Base-by-base conservation (phyloP, 1,140 invertebrate genomes). In the Pectinophora gossypiella region DNA sequence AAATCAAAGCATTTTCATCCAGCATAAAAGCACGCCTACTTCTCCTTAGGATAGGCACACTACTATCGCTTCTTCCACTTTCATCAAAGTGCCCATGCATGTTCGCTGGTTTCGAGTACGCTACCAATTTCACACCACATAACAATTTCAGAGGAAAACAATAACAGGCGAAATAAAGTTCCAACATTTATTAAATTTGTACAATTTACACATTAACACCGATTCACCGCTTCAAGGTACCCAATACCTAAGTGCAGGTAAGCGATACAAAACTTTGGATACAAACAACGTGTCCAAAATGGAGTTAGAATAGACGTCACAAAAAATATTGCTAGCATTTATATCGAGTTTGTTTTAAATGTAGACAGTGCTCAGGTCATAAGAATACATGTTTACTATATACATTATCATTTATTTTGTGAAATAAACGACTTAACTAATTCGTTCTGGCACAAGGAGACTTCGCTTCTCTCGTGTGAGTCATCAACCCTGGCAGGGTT, bases 131-230 rank as follows among this genome's bases (percentile, higher is more conserved):
- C n/a, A n/a, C n/a, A n/a, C n/a, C n/a, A n/a, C n/a, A n/a, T n/a
- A n/a, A n/a, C n/a, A n/a, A n/a, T 12, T 27, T 27, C 12, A 27
- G 5, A 27, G 5, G 12, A 27, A 27, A 27, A 6, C 23, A 27
- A 27, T 27, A 27, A 27, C 5, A 27, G 5, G 5, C 5, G 5
- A 27, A 12, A 12, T 27, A 51, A 51, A 49, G 64, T 72, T 66
- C 59, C 72, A 82, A 82, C 79, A 70, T 83, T 80, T 83, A 83
- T 80, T 83, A 83, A 83, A 80, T 78, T 76, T 78, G 75, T 80
- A 80, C 70, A 77, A 72, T 72, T 74, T 68, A 74, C 68, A 73
- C 46, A 63, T 6, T 72, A 79, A 79, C 78, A 79, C 64, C 68
- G 64, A 69, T 18, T 59, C 50, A 51, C 32, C 27, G 15, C 47